Base-by-base conservation (phyloP, 2,888 invertebrate species). In the Tiliacea citrago region DNA sequence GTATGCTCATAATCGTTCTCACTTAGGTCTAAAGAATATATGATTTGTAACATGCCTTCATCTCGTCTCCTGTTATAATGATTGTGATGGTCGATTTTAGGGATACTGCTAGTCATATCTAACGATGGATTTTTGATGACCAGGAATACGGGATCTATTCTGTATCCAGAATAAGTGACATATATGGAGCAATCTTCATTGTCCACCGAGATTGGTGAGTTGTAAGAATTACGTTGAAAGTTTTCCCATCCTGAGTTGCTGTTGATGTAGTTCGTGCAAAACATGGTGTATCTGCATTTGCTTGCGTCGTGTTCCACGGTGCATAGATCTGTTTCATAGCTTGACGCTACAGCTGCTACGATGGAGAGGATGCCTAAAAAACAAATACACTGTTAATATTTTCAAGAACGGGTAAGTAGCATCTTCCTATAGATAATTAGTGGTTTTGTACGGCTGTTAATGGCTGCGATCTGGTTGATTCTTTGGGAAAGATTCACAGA, bases 21-120 rank as follows among this genome's bases (percentile, higher is more conserved):
- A 69, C 90, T 91, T 29, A 94, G 10, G 73, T 95, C 91, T 51
- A 94, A 79, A 24, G 76, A 79, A 51, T 83, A 67, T n/a, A 89
- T 78, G 0, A 79, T 13, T 2, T 61, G 16, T 1, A 76, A 5
- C 1, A 77, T 7, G 5, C 58, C 51, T 1, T 77, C 65, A 0
- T 55, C 57, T 18, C 24, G 55, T 51, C 68, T 42, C 12, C 55
- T 8, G 13, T 29, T 29, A 29, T 29, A 29, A 3, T 29, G 29
- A 29, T 29, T 29, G 29, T 79, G 61, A 1, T 0, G 13, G 3
- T 0, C 39, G 0, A 0, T 5, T 29, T 7, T 0, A 24, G 86
- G 84, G 2, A 86, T 61, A 45, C 18, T 1, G 1, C 10, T n/a
- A n/a, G 9, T 0, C 0, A 1, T 0, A n/a, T 39, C 63, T 53